Evolutionary conservation across 92 coral and sea anemone species (phyloP), one percentile per base, ranked within the genome.

Genomic region (Palythoa caribaeorum): DNA sequence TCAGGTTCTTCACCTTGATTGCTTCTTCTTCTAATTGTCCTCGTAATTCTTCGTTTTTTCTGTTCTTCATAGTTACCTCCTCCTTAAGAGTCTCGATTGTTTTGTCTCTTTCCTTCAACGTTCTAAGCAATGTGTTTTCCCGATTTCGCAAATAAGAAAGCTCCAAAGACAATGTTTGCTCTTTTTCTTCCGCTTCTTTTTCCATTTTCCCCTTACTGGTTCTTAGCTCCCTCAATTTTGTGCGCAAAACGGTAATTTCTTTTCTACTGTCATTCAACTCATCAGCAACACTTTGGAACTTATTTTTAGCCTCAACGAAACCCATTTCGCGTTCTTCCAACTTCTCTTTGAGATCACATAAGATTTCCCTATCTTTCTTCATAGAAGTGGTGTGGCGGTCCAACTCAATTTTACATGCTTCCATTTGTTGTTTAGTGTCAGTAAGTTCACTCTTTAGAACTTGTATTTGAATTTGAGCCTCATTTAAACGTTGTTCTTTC

Each of bases 161-260:
- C 14, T 81, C 86, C 63, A 71, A 44, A 8, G 86, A 66, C 50
- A 66, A 47, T 9, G 60, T 35, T 55, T 66, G 76, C 38, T 91
- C 90, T 48, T 91, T 83, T 65, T 91, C 91, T 40, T 66, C 74
- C 1, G 63, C 80, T 11, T 77, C 88, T 13, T 50, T 75, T 87
- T 91, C 87, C 86, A 37, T 37, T 74, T 88, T 90, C 21, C 73
- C 84, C 69, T 70, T 89, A 69, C 79, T 77, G 5, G 9, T 86
- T 60, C 87, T 60, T 72, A 91, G 83, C 65, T 93, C 94, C 52
- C 92, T 88, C 44, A 93, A 69, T 44, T 88, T 87, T 53, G 88
- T 78, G 36, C 89, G 84, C 9, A 89, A 71, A 70, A 50, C 76
- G 17, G 60, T 69, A 63, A 73, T 78, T 73, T 60, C 88, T n/a